Percentiles rank a stretch among this genome's conserved stretches.
Conservation (phyloP, 2,113 vertebrate genomes). For the Engraulis encrasicolus region DNA sequence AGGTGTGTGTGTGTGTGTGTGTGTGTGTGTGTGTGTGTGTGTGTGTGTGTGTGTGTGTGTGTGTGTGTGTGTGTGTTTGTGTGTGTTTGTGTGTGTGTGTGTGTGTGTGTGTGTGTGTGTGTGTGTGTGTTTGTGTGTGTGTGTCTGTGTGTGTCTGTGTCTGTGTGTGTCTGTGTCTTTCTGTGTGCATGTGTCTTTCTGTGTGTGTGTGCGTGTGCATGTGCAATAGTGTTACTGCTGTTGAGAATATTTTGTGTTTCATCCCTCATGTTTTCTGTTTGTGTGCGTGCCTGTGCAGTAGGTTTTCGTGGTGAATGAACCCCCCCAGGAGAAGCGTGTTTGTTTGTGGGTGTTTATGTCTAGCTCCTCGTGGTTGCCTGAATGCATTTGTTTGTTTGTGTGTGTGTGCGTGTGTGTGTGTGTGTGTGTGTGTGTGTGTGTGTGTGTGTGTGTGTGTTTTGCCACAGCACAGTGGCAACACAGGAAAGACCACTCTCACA, state of each 20-base stretch:
- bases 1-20: slow-evolving; percentile 2
- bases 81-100: slow-evolving; percentile 11
- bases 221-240: neutral
- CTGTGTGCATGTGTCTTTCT: no score
- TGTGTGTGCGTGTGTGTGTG: neutral
- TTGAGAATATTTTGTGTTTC: neutral
- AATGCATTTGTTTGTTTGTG: no score
- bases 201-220: no score
- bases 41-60: neutral
- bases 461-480: no score
- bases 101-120: neutral
- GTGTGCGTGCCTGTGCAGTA: neutral
- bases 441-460: no score
- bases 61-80: neutral
- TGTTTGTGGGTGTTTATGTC: neutral
- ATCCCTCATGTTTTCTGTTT: neutral
- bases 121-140: no score
- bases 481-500: no score
- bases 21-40: neutral
- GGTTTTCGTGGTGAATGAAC: neutral
- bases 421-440: neutral
- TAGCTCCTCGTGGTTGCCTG: no score
- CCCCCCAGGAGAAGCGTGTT: neutral
- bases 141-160: neutral
- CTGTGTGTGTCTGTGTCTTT: neutral